Evolutionary conservation across 2,113 vertebrate genomes (phyloP).

Genomic region (Prolemur simus): DNA sequence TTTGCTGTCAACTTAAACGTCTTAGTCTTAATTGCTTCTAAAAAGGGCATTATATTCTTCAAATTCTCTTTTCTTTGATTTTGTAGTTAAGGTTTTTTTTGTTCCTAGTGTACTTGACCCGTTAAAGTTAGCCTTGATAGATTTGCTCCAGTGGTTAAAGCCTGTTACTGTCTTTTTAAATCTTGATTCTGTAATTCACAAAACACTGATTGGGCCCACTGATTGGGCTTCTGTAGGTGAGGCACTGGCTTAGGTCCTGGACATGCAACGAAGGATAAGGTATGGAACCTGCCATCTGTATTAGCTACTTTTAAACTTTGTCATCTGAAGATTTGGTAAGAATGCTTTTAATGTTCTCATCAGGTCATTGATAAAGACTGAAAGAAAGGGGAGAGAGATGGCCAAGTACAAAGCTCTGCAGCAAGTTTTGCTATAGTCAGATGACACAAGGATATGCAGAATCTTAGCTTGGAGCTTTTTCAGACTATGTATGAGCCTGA

Average conservation of each 20-base stretch:
- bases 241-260: not conserved
- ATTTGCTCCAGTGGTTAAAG: not conserved
- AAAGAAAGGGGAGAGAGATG: not conserved
- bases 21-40: not conserved
- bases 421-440: not conserved
- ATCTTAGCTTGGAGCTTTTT: not conserved
- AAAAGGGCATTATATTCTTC: not conserved
- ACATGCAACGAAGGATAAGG: not conserved
- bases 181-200: not conserved
- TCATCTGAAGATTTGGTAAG: not conserved
- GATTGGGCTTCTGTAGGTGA: not conserved
- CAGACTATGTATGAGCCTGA: not conserved
- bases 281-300: not conserved
- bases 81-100: not conserved
- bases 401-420: not conserved
- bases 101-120: not conserved
- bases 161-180: conserved; percentile 1
- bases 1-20: not conserved
- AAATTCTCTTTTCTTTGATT: not conserved
- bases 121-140: not conserved
- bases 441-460: not conserved
- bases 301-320: conserved; percentile 33
- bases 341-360: conserved; percentile 6
- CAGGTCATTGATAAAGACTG: conserved; percentile 18
- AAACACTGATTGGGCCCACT: not conserved